Evolutionary conservation across 2,797 vertebrate genomes (phyloP).

Genomic region (Cichlasoma orientale): DNA sequence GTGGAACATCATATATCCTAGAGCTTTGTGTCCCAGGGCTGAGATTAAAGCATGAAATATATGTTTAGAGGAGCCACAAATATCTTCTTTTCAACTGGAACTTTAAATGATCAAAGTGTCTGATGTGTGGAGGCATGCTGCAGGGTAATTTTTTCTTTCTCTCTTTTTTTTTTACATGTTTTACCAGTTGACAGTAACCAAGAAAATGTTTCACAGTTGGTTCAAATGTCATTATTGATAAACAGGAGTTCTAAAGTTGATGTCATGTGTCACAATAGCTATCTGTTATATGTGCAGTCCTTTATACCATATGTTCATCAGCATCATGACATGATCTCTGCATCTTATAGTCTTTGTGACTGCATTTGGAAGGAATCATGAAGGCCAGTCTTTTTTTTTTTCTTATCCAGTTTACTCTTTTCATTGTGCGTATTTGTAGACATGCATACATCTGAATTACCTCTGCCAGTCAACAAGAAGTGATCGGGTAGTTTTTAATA

Average conservation of each 20-base stretch:
- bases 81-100: constrained; percentile 71
- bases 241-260: constrained; percentile 28
- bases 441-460: constrained; percentile 77
- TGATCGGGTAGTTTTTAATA: constrained; percentile 89
- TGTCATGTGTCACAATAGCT: constrained; percentile 30
- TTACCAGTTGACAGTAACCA: constrained; percentile 55
- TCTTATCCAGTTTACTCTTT: constrained; percentile 51
- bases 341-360: constrained; percentile 12
- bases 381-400: constrained; percentile 30
- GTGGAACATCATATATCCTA: constrained; percentile 74
- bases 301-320: constrained; percentile 7
- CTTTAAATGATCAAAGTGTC: constrained; percentile 70
- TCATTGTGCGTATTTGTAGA: constrained; percentile 63
- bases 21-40: constrained; percentile 68
- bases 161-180: constrained; percentile 3
- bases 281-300: not conserved
- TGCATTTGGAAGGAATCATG: constrained; percentile 29
- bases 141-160: constrained; percentile 45
- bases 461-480: constrained; percentile 86
- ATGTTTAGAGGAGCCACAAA: constrained; percentile 65
- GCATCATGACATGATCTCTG: constrained; percentile 10
- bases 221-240: constrained; percentile 62
- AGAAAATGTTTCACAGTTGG: constrained; percentile 57
- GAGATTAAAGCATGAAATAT: constrained; percentile 76
- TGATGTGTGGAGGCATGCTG: constrained; percentile 72